phyloP scores from a whole-genome alignment of 2,113 vertebrate species.

The Riparia riparia region DNA sequence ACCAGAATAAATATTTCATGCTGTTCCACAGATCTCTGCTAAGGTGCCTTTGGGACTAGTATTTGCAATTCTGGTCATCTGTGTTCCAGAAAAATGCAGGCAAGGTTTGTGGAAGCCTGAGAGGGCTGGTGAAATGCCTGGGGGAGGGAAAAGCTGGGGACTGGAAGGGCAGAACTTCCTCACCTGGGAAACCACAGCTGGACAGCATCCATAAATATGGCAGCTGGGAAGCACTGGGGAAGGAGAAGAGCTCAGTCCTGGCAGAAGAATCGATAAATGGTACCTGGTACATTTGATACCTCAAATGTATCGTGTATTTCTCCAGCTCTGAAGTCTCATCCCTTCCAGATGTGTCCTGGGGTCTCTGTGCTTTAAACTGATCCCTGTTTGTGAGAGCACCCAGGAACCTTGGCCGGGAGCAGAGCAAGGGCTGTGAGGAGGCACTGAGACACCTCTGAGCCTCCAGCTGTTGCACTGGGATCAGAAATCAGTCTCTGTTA shows the following conservation, averaged over 20 bases:
- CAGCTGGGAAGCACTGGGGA: background rate
- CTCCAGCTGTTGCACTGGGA: background rate
- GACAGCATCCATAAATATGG: rapidly evolving
- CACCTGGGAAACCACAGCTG: background rate
- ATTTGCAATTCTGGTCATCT: conserved; percentile 11
- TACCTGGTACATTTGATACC: background rate
- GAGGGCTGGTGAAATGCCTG: background rate
- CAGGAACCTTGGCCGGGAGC: background rate
- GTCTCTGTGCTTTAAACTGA: background rate
- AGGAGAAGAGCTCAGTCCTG: background rate
- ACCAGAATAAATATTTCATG: background rate
- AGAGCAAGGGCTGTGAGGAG: background rate
- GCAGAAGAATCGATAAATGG: background rate
- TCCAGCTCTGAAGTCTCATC: background rate
- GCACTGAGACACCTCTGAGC: background rate
- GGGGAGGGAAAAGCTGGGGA: background rate
- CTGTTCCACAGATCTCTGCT: background rate
- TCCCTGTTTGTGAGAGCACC: background rate
- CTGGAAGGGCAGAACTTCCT: background rate
- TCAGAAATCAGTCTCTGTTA: rapidly evolving
- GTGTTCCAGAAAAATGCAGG: background rate
- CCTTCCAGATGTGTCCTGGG: background rate
- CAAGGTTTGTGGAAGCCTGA: background rate
- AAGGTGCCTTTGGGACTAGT: background rate
- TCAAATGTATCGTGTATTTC: background rate